Conservation (phyloP, 2,888 invertebrate genomes). For the Sympetrum striolatum region DNA sequence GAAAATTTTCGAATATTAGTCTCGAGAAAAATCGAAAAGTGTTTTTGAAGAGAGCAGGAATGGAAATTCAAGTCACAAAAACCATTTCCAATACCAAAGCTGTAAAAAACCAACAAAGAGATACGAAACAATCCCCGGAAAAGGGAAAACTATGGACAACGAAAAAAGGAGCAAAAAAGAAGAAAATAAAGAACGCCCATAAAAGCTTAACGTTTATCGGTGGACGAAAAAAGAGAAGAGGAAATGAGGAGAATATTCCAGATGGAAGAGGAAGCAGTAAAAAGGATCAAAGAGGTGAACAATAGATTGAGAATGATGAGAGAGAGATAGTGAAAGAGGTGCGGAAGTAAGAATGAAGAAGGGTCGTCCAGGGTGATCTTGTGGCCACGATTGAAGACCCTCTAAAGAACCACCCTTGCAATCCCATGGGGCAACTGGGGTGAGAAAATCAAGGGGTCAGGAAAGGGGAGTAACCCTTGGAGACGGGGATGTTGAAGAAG, state of each 20-base stretch:
- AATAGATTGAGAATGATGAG: background rate
- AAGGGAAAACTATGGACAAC: too few species aligned
- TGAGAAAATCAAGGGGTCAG: background rate
- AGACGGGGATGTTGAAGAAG: background rate
- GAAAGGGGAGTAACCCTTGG: background rate
- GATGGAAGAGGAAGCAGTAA: background rate
- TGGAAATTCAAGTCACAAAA: too few species aligned
- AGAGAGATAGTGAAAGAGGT: background rate
- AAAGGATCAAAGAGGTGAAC: background rate
- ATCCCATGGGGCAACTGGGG: background rate
- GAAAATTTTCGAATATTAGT: too few species aligned
- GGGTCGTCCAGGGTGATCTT: background rate
- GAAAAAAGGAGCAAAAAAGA: too few species aligned
- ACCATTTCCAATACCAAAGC: too few species aligned
- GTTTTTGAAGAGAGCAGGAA: too few species aligned
- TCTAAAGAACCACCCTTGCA: background rate
- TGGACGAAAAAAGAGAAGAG: background rate
- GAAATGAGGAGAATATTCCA: background rate
- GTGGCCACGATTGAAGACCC: conserved; percentile 38
- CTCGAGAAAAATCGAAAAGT: too few species aligned
- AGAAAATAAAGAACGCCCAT: too few species aligned
- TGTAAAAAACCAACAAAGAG: too few species aligned
- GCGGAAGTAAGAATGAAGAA: background rate
- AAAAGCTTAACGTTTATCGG: too few species aligned
- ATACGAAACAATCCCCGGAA: too few species aligned